These are phyloP conservation scores for Zaprionus lachaisei DNA, from an alignment of 1,140 invertebrate species.

Conservation along the genomic window DNA sequence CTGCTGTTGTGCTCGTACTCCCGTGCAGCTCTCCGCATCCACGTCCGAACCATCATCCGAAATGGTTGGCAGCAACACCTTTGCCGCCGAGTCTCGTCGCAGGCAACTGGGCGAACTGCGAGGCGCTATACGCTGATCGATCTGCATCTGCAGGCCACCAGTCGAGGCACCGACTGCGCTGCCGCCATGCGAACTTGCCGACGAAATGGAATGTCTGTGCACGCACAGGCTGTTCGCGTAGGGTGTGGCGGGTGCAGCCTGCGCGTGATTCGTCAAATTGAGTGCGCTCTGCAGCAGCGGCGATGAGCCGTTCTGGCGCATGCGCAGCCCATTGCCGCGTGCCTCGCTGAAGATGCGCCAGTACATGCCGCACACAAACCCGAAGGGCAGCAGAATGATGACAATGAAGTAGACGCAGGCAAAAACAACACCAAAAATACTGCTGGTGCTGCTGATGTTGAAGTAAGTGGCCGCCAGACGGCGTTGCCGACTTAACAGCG, in stretches of 20 bases:
- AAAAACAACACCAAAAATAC: conserved; percentile 73
- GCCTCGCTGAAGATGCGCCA: conserved; percentile 90
- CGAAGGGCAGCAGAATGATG: conserved; percentile 88
- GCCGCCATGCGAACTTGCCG: conserved; percentile 75
- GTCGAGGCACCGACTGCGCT: conserved; percentile 34
- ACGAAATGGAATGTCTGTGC: conserved; percentile 74
- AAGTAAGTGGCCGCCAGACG: conserved; percentile 67
- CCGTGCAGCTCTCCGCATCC: conserved; percentile 36
- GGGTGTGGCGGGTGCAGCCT: conserved; percentile 79
- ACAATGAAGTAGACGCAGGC: conserved; percentile 86
- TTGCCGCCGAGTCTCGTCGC: conserved; percentile 77
- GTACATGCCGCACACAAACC: conserved; percentile 89
- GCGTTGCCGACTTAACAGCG: conserved; percentile 59
- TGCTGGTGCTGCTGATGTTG: conserved; percentile 66
- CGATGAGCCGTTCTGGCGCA: conserved; percentile 87
- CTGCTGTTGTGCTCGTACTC: neutral
- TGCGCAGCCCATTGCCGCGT: conserved; percentile 88
- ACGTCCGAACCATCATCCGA: conserved; percentile 77
- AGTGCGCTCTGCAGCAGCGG: conserved; percentile 85
- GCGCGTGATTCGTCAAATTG: conserved; percentile 72
- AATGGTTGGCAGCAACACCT: conserved; percentile 76
- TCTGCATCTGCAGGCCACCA: conserved; percentile 80
- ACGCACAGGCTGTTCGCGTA: conserved; percentile 78
- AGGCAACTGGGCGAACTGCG: conserved; percentile 69
- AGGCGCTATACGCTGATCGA: conserved; percentile 63